A percentile compares a stretch with the other conserved stretches of the same genome.
Evolutionary conservation across 1,140 invertebrate genomes (phyloP).

Genomic region (Drosophila equinoxialis): DNA sequence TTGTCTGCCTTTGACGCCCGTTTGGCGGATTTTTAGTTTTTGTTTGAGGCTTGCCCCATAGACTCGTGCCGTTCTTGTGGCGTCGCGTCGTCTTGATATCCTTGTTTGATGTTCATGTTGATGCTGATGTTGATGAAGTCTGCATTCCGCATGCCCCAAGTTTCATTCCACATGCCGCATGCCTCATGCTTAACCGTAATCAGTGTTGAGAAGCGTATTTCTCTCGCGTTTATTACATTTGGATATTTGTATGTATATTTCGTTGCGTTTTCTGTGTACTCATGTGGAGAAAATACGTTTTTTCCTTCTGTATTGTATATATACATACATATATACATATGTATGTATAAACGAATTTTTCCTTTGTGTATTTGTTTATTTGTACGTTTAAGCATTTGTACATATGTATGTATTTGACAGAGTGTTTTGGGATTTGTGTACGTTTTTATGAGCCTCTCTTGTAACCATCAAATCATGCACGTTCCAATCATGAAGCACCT

Average conservation of each 20-base stretch:
- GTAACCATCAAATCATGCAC: slow-evolving; percentile 60
- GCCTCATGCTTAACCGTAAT: slow-evolving; percentile 57
- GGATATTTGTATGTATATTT: slow-evolving; percentile 25
- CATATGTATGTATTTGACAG: slow-evolving; percentile 38
- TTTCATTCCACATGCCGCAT: slow-evolving; percentile 7
- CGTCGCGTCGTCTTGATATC: slow-evolving; percentile 42
- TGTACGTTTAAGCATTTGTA: slow-evolving; percentile 8
- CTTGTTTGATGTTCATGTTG: slow-evolving; percentile 12
- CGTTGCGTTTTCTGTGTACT: slow-evolving; percentile 6
- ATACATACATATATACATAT: neutral
- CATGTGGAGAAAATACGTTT: slow-evolving; percentile 35
- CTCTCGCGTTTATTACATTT: slow-evolving; percentile 44
- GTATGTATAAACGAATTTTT: slow-evolving; percentile 20
- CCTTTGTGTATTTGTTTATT: slow-evolving; percentile 19
- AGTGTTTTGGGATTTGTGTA: slow-evolving; percentile 43
- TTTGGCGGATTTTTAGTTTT: slow-evolving; percentile 52
- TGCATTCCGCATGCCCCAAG: neutral
- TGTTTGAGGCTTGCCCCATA: neutral
- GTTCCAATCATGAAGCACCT: neutral
- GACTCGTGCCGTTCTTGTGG: neutral
- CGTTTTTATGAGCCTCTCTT: slow-evolving; percentile 35
- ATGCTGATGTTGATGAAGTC: slow-evolving; percentile 56
- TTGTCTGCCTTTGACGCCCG: slow-evolving; percentile 55
- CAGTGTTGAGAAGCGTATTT: slow-evolving; percentile 66
- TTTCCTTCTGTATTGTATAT: slow-evolving; percentile 47